Percentiles rank a stretch among this genome's conserved stretches.
phyloP scores from a whole-genome alignment of 2,888 invertebrate genomes.

The Embidobia sp. region DNA sequence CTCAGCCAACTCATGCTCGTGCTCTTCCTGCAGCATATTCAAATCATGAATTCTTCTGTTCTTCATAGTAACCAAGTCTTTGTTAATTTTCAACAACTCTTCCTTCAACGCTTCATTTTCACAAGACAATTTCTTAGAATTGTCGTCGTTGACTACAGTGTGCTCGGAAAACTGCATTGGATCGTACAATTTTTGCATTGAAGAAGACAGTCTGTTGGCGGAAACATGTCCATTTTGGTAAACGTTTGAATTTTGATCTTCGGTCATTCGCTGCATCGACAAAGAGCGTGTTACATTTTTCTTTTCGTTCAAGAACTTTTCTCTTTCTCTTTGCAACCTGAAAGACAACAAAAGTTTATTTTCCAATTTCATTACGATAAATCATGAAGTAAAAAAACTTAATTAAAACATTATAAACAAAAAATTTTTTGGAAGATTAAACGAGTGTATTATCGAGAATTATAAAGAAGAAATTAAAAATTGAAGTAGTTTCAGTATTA shows the following conservation, averaged over 20 bases:
- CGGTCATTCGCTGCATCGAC: slow-evolving; percentile 68
- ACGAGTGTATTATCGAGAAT: too few species aligned
- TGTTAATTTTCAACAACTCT: slow-evolving; percentile 88
- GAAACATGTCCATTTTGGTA: slow-evolving; percentile 75
- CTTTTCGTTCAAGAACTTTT: slow-evolving; percentile 81
- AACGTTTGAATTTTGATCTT: slow-evolving; percentile 78
- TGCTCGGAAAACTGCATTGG: slow-evolving; percentile 79
- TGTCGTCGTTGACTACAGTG: slow-evolving; percentile 81
- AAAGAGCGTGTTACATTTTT: slow-evolving; percentile 68
- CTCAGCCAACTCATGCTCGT: slow-evolving; percentile 80
- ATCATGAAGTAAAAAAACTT: too few species aligned
- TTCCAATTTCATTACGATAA: too few species aligned
- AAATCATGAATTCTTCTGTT: slow-evolving; percentile 91
- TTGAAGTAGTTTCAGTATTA: too few species aligned
- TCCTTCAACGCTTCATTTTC: slow-evolving; percentile 84
- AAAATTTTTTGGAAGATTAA: too few species aligned
- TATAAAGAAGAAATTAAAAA: too few species aligned
- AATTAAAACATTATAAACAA: too few species aligned
- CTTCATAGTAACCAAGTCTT: slow-evolving; percentile 89
- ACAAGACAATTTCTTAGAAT: slow-evolving; percentile 82
- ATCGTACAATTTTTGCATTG: slow-evolving; percentile 78
- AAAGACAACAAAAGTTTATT: too few species aligned
- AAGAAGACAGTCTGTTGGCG: slow-evolving; percentile 72
- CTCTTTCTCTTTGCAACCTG: slow-evolving; percentile 88
- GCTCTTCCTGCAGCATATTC: slow-evolving; percentile 83